These are phyloP conservation scores for Taurulus bubalis DNA, from an alignment of 2,113 vertebrate genomes.

Conservation along the genomic window DNA sequence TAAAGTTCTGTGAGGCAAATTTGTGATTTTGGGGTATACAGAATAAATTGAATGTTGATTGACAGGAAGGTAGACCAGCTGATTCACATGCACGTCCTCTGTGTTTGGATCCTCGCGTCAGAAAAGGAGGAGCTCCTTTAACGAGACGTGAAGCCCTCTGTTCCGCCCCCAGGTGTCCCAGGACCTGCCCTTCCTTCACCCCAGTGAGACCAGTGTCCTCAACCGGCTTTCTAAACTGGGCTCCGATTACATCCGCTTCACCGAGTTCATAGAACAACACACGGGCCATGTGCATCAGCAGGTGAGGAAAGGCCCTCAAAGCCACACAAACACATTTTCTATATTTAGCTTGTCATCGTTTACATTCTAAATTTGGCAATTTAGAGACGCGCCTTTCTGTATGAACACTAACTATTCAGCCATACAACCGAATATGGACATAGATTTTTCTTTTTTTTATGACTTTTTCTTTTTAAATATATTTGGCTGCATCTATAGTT, in stretches of 20 bases:
- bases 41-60: neutral
- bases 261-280: slow-evolving; percentile 96
- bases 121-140: neutral
- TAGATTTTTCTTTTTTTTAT: too few species aligned
- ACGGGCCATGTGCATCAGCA: slow-evolving; percentile 93
- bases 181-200: slow-evolving; percentile 96
- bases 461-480: too few species aligned
- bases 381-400: neutral
- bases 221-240: slow-evolving; percentile 94
- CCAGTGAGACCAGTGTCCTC: slow-evolving; percentile 93
- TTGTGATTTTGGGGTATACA: too few species aligned
- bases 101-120: neutral
- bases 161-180: slow-evolving; percentile 88
- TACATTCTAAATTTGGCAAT: neutral
- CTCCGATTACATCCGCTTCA: slow-evolving; percentile 94
- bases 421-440: too few species aligned
- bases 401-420: neutral
- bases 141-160: neutral
- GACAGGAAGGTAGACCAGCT: neutral
- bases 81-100: neutral
- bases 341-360: neutral
- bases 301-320: slow-evolving; percentile 70
- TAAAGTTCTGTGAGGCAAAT: too few species aligned
- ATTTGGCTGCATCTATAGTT: neutral
- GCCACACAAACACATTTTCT: neutral